Conservation (phyloP, 2,113 vertebrate species). For the Thymallus thymallus region DNA sequence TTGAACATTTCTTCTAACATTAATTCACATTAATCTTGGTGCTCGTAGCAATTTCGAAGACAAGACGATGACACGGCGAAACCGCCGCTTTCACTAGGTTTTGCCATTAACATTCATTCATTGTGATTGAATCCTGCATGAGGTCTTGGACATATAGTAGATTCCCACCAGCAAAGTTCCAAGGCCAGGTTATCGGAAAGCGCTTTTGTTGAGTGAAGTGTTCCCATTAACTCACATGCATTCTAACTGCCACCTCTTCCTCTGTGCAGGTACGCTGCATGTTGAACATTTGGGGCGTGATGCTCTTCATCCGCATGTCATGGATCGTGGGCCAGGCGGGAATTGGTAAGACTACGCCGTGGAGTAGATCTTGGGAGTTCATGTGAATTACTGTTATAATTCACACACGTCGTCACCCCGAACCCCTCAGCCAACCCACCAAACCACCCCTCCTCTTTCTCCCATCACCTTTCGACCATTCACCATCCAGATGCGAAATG, state of each 20-base stretch:
- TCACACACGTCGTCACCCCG: constrained; percentile 27
- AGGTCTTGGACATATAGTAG: background rate
- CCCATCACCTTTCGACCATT: constrained; percentile 25
- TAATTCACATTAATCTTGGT: background rate
- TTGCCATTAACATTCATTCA: no score
- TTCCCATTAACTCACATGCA: background rate
- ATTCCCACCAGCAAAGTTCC: background rate
- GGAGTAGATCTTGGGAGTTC: background rate
- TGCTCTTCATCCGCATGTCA: constrained; percentile 71
- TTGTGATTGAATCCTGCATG: background rate
- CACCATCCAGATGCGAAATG: constrained; percentile 57
- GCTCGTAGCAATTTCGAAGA: no score
- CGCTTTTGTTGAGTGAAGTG: constrained; percentile 11
- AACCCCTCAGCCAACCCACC: constrained; percentile 8
- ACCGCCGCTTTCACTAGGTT: no score
- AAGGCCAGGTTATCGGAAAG: constrained; percentile 8
- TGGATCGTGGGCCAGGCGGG: constrained; percentile 75
- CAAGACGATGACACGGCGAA: no score
- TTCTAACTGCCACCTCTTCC: constrained; percentile 31
- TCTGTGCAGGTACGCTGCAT: constrained; percentile 71
- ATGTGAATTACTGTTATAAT: constrained; percentile 37
- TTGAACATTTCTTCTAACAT: background rate
- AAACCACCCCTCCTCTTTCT: background rate
- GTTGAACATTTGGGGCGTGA: constrained; percentile 76
- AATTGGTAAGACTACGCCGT: constrained; percentile 59